phyloP scores from a whole-genome alignment of 2,888 invertebrate species.

The Troides oblongomaculatus region DNA sequence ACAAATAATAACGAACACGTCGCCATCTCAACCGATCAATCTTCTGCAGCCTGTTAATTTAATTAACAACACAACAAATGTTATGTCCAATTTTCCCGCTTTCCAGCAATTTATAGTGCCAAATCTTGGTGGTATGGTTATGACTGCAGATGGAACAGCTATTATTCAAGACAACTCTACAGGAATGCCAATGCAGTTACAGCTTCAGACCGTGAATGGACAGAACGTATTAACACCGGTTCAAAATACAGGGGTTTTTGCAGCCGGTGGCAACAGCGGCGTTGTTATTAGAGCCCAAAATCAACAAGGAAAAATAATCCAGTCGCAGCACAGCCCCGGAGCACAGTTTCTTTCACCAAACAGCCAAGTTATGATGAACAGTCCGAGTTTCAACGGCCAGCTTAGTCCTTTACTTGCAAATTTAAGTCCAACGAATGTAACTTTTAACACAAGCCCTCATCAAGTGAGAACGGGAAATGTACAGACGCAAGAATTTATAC shows the following conservation, averaged over 20 bases:
- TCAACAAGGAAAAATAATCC: conserved; percentile 85
- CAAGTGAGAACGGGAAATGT: conserved; percentile 75
- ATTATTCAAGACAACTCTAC: conserved; percentile 86
- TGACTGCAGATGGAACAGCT: conserved; percentile 89
- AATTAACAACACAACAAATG: conserved; percentile 84
- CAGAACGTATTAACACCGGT: conserved; percentile 88
- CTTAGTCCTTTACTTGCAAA: conserved; percentile 88
- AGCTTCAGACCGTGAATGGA: conserved; percentile 89
- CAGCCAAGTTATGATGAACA: conserved; percentile 87
- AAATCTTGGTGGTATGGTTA: conserved; percentile 89
- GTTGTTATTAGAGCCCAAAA: conserved; percentile 89
- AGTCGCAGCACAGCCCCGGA: conserved; percentile 83
- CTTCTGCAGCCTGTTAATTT: conserved; percentile 90
- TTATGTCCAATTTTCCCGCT: conserved; percentile 87
- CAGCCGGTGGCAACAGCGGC: conserved; percentile 84
- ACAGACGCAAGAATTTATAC: conserved; percentile 85
- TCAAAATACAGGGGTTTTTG: conserved; percentile 83
- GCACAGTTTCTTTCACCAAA: conserved; percentile 88
- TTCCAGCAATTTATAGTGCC: conserved; percentile 92
- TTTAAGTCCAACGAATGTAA: conserved; percentile 85
- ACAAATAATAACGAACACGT: conserved; percentile 83
- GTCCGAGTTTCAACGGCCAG: conserved; percentile 86
- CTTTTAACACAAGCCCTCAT: conserved; percentile 79
- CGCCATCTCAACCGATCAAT: conserved; percentile 83
- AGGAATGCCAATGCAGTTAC: conserved; percentile 85